phyloP scores from a whole-genome alignment of 2,797 vertebrate species.

The Epinephelus malabaricus region DNA sequence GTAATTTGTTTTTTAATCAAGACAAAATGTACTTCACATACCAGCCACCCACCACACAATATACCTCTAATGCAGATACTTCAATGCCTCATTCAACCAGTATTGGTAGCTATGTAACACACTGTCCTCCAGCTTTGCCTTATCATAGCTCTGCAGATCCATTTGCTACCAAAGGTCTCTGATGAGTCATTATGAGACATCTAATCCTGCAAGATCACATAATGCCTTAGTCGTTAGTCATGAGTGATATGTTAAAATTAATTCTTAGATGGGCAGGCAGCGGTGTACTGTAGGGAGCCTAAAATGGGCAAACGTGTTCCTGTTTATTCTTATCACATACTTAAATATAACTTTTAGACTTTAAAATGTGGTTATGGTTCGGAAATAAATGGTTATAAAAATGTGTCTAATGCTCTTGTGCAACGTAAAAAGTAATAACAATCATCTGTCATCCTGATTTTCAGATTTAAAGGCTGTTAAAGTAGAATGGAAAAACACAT shows the following conservation, averaged over 20 bases:
- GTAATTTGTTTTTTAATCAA: conserved; percentile 1
- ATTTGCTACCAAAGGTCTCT: conserved; percentile 37
- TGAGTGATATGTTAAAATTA: conserved; percentile 44
- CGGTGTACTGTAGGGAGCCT: conserved; percentile 10
- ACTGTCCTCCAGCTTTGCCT: conserved; percentile 20
- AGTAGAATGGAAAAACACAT: background rate
- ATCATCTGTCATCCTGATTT: background rate
- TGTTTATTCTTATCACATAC: conserved; percentile 24
- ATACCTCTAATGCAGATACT: conserved; percentile 19
- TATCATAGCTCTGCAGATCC: conserved; percentile 44
- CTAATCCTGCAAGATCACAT: conserved; percentile 47
- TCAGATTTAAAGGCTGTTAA: background rate
- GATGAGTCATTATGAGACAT: conserved; percentile 55
- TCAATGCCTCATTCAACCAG: conserved; percentile 1
- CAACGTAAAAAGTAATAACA: background rate
- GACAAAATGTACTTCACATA: background rate
- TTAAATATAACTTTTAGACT: background rate
- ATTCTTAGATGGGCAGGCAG: conserved; percentile 18
- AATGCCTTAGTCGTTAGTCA: conserved; percentile 45
- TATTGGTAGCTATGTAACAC: conserved; percentile 6
- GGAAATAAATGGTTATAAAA: no score
- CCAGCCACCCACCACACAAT: background rate
- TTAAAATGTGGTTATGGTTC: no score
- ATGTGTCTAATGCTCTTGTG: no score
- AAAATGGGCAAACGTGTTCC: conserved; percentile 15